Percentiles rank a stretch among this genome's conserved stretches.
These are phyloP conservation scores for Echinometra lucunter DNA, from an alignment of 53 echinoderm and acorn worm genomes.

Conservation along the genomic window DNA sequence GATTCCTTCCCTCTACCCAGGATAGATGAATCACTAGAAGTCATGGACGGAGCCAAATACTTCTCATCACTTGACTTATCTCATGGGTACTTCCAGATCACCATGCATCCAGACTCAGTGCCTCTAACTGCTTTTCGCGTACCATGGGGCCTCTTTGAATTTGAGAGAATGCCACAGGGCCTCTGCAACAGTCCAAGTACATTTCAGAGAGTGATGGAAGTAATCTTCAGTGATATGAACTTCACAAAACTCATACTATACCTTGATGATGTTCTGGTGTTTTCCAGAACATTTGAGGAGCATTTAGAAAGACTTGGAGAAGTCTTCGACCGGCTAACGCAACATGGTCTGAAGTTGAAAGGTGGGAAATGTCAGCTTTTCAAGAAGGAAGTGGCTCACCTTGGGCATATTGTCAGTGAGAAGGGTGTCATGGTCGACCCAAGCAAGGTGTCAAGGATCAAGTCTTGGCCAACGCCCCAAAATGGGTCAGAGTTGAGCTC, in stretches of 20 bases:
- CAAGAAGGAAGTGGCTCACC: slow-evolving; percentile 59
- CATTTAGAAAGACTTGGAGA: slow-evolving; percentile 65
- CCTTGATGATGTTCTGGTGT: slow-evolving; percentile 79
- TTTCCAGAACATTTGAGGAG: slow-evolving; percentile 73
- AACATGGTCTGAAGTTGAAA: slow-evolving; percentile 78
- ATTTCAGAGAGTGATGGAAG: slow-evolving; percentile 77
- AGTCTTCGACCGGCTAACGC: slow-evolving; percentile 74
- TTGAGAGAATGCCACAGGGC: slow-evolving; percentile 68
- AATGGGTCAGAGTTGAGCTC: slow-evolving; percentile 60
- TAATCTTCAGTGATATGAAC: slow-evolving; percentile 75
- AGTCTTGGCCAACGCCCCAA: slow-evolving; percentile 50
- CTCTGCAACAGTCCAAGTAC: slow-evolving; percentile 74
- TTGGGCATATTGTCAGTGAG: slow-evolving; percentile 66
- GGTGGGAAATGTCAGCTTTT: slow-evolving; percentile 74
- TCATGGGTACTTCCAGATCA: slow-evolving; percentile 82
- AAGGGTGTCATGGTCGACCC: slow-evolving; percentile 69
- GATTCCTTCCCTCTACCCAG: slow-evolving; percentile 75
- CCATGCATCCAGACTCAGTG: slow-evolving; percentile 71
- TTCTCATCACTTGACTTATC: slow-evolving; percentile 75
- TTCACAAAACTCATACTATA: slow-evolving; percentile 63
- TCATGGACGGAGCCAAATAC: slow-evolving; percentile 70
- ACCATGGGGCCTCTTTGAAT: slow-evolving; percentile 79
- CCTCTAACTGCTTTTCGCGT: slow-evolving; percentile 78
- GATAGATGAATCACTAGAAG: slow-evolving; percentile 68
- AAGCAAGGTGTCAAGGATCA: slow-evolving; percentile 63